Evolutionary conservation across 1,140 invertebrate species (phyloP), one percentile per base, ranked within the genome.

Genomic region (Drosophila pseudoobscura): DNA sequence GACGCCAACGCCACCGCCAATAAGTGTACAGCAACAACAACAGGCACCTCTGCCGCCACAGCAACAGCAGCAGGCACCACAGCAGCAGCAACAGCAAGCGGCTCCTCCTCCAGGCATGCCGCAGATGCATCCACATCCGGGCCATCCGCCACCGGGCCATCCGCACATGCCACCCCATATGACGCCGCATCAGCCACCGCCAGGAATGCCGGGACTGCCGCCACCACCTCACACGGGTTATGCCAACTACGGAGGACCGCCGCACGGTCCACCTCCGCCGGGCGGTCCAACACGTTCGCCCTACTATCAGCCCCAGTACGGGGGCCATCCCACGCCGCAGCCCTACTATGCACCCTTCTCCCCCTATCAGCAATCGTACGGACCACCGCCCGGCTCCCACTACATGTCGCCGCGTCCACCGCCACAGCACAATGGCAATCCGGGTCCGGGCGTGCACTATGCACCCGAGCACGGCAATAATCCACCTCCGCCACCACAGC

Each of bases 271-370:
- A 11, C 93, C 93, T 26, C 92, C 93, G 0, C 79, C 93, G 6
- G 92, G 94, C 7, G 91, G 94, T 45, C 94, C 94, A 2, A 94
- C 93, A 4, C 93, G 94, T 90, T 93, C 93, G 1, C 93, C 93
- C 6, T 94, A 95, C 68, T 94, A 95, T 72, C 93, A 94, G 20
- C 94, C 94, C 31, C 94, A 94, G 61, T 94, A 94, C 66, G 92
- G 93, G 0, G 93, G 94, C 29, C 94, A 94, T 80, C 93, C 94
- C 63, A 92, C 93, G 7, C 92, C 93, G 2, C 94, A 94, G 90
- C 93, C 93, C 2, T 94, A 94, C 44, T 93, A 92, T 72, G 80
- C 93, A 2, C 92, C 93, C 17, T 92, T 93, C 90, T 92, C 94
- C 15, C 85, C 90, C 0, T 95, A 95, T 66, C 95, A 95, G 85